phyloP scores from a whole-genome alignment of 2,888 invertebrate genomes.

The Hirtodrosophila cameraria region DNA sequence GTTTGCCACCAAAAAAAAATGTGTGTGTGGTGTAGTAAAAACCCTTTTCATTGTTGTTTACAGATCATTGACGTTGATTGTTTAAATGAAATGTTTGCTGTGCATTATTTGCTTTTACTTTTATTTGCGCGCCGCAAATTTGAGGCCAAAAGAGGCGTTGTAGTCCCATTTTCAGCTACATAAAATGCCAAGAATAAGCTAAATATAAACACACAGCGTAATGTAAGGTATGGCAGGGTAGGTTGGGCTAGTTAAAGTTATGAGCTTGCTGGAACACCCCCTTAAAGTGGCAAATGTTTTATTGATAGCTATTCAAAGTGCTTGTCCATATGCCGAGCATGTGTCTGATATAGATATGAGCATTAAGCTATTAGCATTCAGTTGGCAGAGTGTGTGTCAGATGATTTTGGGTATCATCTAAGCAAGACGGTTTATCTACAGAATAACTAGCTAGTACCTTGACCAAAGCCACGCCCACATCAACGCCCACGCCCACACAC shows the following conservation, averaged over 20 bases:
- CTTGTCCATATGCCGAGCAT: constrained; percentile 33
- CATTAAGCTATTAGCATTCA: constrained; percentile 48
- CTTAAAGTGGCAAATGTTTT: constrained; percentile 64
- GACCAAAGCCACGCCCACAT: constrained; percentile 19
- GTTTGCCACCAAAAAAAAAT: constrained; percentile 56
- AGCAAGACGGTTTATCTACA: background rate
- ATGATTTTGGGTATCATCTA: background rate
- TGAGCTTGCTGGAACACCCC: constrained; percentile 37
- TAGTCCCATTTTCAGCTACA: constrained; percentile 53
- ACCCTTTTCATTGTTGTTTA: constrained; percentile 77
- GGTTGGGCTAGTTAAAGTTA: constrained; percentile 40
- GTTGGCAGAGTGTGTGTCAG: constrained; percentile 5
- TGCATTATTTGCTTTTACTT: constrained; percentile 74
- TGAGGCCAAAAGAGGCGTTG: constrained; percentile 17
- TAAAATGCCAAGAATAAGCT: constrained; percentile 61
- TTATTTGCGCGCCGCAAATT: constrained; percentile 66
- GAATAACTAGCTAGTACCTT: constrained; percentile 10
- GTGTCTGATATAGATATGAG: constrained; percentile 30
- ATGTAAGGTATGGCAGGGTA: too few relatives aligned
- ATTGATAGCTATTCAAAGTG: constrained; percentile 61
- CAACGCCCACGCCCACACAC: constrained; percentile 14
- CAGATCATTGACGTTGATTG: constrained; percentile 82
- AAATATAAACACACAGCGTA: constrained; percentile 53
- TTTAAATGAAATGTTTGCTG: constrained; percentile 79
- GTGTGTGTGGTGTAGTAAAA: constrained; percentile 53